Percentiles rank a stretch among this genome's conserved stretches.
Evolutionary conservation across 2,888 invertebrate genomes (phyloP).

Genomic region (Scaptomyza flava): DNA sequence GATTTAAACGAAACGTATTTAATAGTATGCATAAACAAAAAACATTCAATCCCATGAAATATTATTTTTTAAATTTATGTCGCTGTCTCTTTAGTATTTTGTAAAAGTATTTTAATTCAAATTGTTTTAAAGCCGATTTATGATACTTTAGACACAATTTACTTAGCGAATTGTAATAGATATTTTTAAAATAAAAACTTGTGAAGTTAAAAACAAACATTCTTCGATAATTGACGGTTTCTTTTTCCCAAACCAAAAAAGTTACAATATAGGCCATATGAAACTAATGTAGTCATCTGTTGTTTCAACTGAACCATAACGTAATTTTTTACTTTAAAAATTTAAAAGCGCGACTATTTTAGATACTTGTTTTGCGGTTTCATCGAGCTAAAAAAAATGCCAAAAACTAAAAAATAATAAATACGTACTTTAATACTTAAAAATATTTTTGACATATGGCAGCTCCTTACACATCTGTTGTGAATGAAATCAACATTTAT

Average conservation of each 20-base stretch:
- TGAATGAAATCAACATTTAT: constrained; percentile 23
- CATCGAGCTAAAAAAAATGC: too few relatives aligned
- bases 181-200: constrained; percentile 72
- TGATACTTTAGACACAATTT: constrained; percentile 75
- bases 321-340: background rate
- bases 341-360: background rate
- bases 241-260: background rate
- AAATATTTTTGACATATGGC: constrained; percentile 32
- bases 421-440: too few relatives aligned
- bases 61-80: constrained; percentile 48
- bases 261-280: too few relatives aligned
- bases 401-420: background rate
- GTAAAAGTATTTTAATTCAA: constrained; percentile 72
- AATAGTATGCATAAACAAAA: constrained; percentile 22
- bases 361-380: too few relatives aligned
- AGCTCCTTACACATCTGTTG: constrained; percentile 16
- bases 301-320: background rate
- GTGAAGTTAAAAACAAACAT: constrained; percentile 63
- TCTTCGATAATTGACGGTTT: background rate
- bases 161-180: constrained; percentile 75
- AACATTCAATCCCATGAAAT: constrained; percentile 12
- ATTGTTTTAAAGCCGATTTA: constrained; percentile 62
- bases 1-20: constrained; percentile 45
- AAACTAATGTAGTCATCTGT: too few relatives aligned
- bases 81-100: constrained; percentile 71